phyloP scores from a whole-genome alignment of 2,888 invertebrate genomes.

The Sinhomidia bicolor region DNA sequence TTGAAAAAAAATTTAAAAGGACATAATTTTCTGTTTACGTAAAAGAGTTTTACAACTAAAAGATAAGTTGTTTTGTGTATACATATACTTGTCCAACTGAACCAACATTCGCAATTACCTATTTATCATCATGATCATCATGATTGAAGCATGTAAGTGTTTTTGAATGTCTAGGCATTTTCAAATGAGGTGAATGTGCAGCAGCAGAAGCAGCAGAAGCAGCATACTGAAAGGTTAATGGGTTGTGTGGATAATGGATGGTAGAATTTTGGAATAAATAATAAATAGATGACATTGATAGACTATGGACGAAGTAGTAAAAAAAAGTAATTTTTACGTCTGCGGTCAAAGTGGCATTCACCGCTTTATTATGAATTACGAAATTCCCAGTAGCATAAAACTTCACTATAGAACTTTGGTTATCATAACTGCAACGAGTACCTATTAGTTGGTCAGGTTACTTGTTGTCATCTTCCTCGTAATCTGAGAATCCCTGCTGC shows the following conservation, averaged over 20 bases:
- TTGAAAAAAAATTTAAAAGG: not conserved
- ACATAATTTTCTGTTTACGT: not conserved
- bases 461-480: not conserved
- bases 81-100: not conserved
- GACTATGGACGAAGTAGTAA: too few species aligned
- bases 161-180: too few species aligned
- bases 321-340: slow-evolving; percentile 11
- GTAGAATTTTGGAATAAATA: not conserved
- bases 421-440: not conserved
- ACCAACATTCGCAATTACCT: not conserved
- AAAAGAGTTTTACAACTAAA: slow-evolving; percentile 6
- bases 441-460: not conserved
- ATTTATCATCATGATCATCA: too few species aligned
- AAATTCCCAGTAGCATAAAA: not conserved
- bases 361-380: not conserved
- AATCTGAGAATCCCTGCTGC: not conserved
- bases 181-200: not conserved
- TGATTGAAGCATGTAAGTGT: too few species aligned
- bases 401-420: not conserved
- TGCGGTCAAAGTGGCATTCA: not conserved
- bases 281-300: not conserved
- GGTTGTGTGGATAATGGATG: not conserved
- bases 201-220: not conserved
- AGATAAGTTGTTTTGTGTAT: not conserved
- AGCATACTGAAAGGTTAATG: not conserved